Conservation (phyloP, 2,113 vertebrate genomes). For the Etheostoma cragini region DNA sequence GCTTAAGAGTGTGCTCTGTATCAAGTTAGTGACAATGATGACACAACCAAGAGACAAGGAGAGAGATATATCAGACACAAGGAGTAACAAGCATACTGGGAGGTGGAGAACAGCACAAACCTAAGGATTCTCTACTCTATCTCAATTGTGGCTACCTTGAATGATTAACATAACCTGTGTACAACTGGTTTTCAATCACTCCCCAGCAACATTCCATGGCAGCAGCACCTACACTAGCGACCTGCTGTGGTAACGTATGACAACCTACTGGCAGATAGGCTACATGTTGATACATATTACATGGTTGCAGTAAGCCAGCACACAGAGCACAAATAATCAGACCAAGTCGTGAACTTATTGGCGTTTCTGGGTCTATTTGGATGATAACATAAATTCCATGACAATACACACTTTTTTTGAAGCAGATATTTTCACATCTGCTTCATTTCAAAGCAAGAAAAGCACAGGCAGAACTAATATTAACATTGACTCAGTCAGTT, state of each 20-base stretch:
- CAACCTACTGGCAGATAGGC: neutral
- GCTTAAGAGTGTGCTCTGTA: neutral
- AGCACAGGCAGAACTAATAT: neutral
- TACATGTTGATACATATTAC: neutral
- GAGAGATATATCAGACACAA: neutral
- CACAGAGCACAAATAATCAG: neutral
- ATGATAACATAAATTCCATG: neutral
- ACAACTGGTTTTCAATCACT: neutral
- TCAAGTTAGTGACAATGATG: neutral
- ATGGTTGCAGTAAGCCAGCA: neutral
- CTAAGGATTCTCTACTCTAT: neutral
- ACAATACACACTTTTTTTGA: neutral
- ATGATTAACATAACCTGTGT: neutral
- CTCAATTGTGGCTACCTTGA: neutral
- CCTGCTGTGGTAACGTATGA: neutral
- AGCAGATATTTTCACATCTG: neutral
- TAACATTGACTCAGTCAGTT: neutral
- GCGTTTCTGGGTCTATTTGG: neutral
- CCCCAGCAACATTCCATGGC: neutral
- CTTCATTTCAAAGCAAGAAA: neutral
- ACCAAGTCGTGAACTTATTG: neutral
- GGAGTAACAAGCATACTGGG: neutral
- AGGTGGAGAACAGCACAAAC: neutral
- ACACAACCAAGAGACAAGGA: neutral
- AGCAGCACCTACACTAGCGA: neutral